Percentiles rank a stretch among this genome's conserved stretches.
These are phyloP conservation scores for Ciona savignyi DNA, from an alignment of 23 tunicate genomes.

Conservation along the genomic window DNA sequence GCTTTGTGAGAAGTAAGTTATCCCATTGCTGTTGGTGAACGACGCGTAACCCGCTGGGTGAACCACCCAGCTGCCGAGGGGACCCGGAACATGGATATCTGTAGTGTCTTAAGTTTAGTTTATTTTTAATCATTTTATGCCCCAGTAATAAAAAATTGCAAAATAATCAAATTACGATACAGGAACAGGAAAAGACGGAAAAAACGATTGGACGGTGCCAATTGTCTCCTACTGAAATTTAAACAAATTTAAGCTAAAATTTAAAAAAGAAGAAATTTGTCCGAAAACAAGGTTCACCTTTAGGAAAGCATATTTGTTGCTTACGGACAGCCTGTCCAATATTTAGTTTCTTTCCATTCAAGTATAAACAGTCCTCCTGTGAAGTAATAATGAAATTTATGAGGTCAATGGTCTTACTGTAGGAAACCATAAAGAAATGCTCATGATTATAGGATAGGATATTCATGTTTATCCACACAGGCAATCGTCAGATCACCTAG, in stretches of 20 bases:
- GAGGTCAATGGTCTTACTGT: too few species aligned
- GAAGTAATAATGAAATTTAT: constrained; percentile 1
- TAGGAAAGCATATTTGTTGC: constrained; percentile 83
- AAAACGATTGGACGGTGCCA: too few species aligned
- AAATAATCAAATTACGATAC: too few species aligned
- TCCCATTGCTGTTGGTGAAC: constrained; percentile 82
- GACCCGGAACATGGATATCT: constrained; percentile 74
- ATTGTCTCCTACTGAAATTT: too few species aligned
- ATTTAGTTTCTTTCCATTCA: constrained; percentile 93
- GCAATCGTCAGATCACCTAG: too few species aligned
- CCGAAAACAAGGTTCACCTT: constrained; percentile 23
- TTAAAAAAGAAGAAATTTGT: too few species aligned
- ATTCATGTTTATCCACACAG: too few species aligned
- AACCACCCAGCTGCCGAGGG: constrained; percentile 86
- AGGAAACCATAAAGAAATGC: too few species aligned
- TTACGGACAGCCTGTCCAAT: constrained; percentile 96
- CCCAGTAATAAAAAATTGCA: too few species aligned
- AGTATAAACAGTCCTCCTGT: constrained; percentile 75
- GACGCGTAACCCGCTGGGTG: constrained; percentile 98
- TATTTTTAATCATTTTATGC: not conserved
- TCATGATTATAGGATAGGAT: too few species aligned
- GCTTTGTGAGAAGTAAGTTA: constrained; percentile 78
- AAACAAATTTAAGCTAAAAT: too few species aligned
- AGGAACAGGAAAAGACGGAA: too few species aligned
- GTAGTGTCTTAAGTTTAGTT: not conserved